Evolutionary conservation across 2,888 invertebrate genomes (phyloP).

Genomic region (Timema podura): DNA sequence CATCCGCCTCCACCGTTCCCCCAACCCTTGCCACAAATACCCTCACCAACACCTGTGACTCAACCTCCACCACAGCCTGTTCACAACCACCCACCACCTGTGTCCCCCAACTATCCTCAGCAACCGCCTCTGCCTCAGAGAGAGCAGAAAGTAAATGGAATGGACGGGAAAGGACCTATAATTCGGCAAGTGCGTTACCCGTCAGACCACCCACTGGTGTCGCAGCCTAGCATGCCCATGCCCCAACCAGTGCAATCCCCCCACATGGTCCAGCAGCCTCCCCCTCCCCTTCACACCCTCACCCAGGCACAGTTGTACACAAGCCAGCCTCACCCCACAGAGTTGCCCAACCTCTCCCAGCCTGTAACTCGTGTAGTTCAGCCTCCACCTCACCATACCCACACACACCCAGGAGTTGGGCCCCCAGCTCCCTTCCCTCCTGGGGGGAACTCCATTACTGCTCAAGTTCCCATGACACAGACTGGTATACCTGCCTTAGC

Average conservation of each 20-base stretch:
- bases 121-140: constrained; percentile 22
- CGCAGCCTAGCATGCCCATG: too few species aligned
- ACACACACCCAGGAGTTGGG: too few species aligned
- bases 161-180: constrained; percentile 22
- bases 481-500: too few species aligned
- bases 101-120: neutral
- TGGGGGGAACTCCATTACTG: too few species aligned
- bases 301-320: constrained; percentile 4
- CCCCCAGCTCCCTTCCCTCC: too few species aligned
- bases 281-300: constrained; percentile 29
- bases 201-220: too few species aligned
- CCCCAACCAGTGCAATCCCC: neutral
- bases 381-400: too few species aligned
- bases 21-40: too few species aligned
- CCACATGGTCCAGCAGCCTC: constrained; percentile 35
- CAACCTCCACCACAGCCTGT: constrained; percentile 38
- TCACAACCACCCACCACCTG: constrained; percentile 18
- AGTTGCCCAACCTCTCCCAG: constrained; percentile 38
- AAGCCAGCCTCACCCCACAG: constrained; percentile 37
- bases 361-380: constrained; percentile 12
- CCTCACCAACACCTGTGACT: constrained; percentile 37
- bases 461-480: too few species aligned
- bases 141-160: constrained; percentile 28
- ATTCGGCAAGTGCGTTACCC: too few species aligned
- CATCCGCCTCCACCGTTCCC: too few species aligned